A percentile compares a stretch with the other conserved stretches of the same genome.
These are phyloP conservation scores for Apamea monoglypha DNA, from an alignment of 2,888 invertebrate genomes.

Conservation along the genomic window DNA sequence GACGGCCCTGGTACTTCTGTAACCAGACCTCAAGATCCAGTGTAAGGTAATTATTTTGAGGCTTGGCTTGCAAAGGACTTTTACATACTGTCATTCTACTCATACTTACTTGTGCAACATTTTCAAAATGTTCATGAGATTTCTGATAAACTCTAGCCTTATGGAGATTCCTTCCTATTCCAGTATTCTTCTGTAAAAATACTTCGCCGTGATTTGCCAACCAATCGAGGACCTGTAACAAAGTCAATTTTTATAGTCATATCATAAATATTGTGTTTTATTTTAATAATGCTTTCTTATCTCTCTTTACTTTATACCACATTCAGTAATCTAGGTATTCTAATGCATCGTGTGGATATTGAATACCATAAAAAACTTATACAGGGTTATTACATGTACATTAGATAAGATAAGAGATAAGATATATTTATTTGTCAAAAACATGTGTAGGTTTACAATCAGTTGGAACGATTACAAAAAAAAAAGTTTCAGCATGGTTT, in stretches of 20 bases:
- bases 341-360: conserved; percentile 16
- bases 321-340: conserved; percentile 4
- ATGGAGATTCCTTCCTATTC: conserved; percentile 98
- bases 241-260: background rate
- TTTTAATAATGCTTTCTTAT: conserved; percentile 23
- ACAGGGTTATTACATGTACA: background rate
- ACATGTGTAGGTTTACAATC: too few species aligned
- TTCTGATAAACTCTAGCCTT: conserved; percentile 99
- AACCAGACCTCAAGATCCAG: background rate
- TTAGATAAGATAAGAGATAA: too few species aligned
- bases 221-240: conserved; percentile 97
- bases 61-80: background rate
- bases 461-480: too few species aligned
- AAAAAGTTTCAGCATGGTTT: too few species aligned
- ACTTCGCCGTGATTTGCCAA: conserved; percentile 99
- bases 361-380: conserved; percentile 28
- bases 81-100: background rate
- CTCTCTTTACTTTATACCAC: background rate
- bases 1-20: background rate
- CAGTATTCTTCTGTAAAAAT: conserved; percentile 98
- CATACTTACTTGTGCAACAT: conserved; percentile 96
- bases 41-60: background rate
- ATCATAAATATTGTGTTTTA: background rate
- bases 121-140: conserved; percentile 99
- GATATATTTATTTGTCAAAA: too few species aligned